A percentile compares a stretch with the other conserved stretches of the same genome.
These are phyloP conservation scores for Rhodophaea formosa DNA, from an alignment of 2,888 invertebrate genomes.

Conservation along the genomic window DNA sequence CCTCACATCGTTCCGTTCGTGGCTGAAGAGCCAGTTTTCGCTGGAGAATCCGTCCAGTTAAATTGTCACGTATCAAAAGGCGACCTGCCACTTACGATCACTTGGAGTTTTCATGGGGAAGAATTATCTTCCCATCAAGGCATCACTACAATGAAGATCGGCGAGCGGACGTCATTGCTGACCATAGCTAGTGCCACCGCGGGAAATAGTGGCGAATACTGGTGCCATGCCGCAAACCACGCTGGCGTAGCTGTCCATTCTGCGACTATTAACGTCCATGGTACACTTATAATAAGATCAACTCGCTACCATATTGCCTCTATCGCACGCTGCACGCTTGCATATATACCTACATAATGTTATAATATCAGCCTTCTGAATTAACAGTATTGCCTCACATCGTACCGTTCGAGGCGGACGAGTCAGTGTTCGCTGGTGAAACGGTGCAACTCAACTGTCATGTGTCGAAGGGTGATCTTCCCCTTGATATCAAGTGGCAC, in stretches of 20 bases:
- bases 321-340: constrained; percentile 77
- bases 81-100: constrained; percentile 86
- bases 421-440: constrained; percentile 86
- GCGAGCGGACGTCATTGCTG: constrained; percentile 83
- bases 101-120: constrained; percentile 87
- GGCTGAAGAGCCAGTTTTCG: constrained; percentile 83
- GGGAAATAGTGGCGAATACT: constrained; percentile 86
- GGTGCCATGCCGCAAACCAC: constrained; percentile 84
- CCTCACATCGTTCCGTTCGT: constrained; percentile 84
- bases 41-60: constrained; percentile 84
- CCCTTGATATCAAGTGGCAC: constrained; percentile 87
- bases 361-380: constrained; percentile 70
- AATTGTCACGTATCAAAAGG: constrained; percentile 84
- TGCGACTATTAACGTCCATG: constrained; percentile 84
- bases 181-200: constrained; percentile 84
- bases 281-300: constrained; percentile 58
- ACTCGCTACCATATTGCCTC: constrained; percentile 45
- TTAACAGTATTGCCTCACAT: constrained; percentile 85
- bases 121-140: constrained; percentile 78
- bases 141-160: constrained; percentile 81
- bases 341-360: constrained; percentile 66
- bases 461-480: constrained; percentile 87
- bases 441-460: constrained; percentile 85
- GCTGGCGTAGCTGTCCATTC: constrained; percentile 84
- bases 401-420: constrained; percentile 84